Base-by-base conservation (phyloP, 2,797 vertebrate genomes). In the Philypnodon macrostomus region DNA sequence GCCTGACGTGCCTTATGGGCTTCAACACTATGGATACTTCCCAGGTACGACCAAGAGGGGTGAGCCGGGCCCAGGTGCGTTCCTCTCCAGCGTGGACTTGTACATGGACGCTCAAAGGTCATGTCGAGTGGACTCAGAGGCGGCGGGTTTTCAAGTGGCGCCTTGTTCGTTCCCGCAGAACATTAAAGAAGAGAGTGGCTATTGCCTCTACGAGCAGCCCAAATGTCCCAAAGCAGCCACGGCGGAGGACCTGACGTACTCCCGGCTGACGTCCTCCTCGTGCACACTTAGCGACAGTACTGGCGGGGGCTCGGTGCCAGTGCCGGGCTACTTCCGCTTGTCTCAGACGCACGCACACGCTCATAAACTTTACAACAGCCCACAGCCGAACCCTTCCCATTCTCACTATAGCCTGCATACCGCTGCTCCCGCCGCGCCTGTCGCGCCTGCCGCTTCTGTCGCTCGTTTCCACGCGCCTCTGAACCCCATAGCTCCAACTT, bases 291-390 rank as follows among this genome's bases (percentile, higher is more conserved):
- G 78, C 65, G 64, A 87, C 73, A 85, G 89, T 64, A 10, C 21
- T 41, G 78, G 89, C 51, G 60, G 79, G 50, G 80, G 84, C 67
- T 91, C 92, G 57, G 94, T 97, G 79, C 94, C 95, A 32, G 94
- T 98, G 73, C 96, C 95, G 49, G 95, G 96, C 75, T 98, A 98
- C 87, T 98, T 97, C 93, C 95, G 96, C 88, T 89, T 98, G 64
- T 98, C 95, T 74, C 96, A 98, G 90, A 92, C 95, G 59, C 96
- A 97, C 75, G 91, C 94, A 83, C 90, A 93, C 74, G 87, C 94
- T 86, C 87, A 87, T 87, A 98, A 97, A 91, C 90, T 88, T 88
- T 97, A 93, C 85, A 86, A 92, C 85, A 67, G 53, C 65, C 91
- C 87, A 68, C 90, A 91, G 55, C 87, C 92, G 63, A 92, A 90